Evolutionary conservation across 1,140 invertebrate species (phyloP).

Genomic region (Notospermus geniculatus): DNA sequence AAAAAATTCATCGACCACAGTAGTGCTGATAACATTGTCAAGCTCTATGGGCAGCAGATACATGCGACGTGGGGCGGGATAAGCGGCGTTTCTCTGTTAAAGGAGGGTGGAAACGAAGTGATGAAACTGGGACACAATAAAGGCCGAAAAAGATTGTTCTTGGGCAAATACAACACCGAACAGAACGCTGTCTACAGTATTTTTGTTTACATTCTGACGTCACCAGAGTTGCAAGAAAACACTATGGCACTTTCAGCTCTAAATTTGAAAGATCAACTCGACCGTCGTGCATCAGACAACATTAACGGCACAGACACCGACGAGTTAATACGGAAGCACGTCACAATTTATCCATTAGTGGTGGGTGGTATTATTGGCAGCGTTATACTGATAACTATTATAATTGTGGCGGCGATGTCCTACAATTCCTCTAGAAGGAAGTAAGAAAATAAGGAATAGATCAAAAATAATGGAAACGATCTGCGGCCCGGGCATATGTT

Average conservation of each 20-base stretch:
- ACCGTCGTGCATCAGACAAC: constrained; percentile 7
- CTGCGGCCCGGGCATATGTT: neutral
- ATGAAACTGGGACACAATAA: constrained; percentile 10
- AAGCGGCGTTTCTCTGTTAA: constrained; percentile 3
- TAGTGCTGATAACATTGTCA: constrained; percentile 2
- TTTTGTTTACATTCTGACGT: constrained; percentile 10
- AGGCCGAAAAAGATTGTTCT: constrained; percentile 5
- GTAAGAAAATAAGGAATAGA: neutral
- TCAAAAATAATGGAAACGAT: constrained; percentile 5
- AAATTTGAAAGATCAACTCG: neutral
- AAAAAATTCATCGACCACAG: constrained; percentile 5
- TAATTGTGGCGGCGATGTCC: neutral
- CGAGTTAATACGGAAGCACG: constrained; percentile 1
- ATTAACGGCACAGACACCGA: constrained; percentile 9
- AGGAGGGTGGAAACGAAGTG: constrained; percentile 3
- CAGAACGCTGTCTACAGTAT: constrained; percentile 7
- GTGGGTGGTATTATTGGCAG: constrained; percentile 4
- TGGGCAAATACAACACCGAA: neutral
- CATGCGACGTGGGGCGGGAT: constrained; percentile 5
- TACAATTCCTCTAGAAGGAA: constrained; percentile 3
- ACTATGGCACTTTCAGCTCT: neutral
- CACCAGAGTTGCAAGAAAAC: constrained; percentile 8
- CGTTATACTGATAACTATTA: constrained; percentile 3
- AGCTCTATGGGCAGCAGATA: constrained; percentile 1
- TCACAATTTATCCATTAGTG: constrained; percentile 10